Conservation (phyloP, 2,113 vertebrate genomes). For the Chloropsis cyanopogon region DNA sequence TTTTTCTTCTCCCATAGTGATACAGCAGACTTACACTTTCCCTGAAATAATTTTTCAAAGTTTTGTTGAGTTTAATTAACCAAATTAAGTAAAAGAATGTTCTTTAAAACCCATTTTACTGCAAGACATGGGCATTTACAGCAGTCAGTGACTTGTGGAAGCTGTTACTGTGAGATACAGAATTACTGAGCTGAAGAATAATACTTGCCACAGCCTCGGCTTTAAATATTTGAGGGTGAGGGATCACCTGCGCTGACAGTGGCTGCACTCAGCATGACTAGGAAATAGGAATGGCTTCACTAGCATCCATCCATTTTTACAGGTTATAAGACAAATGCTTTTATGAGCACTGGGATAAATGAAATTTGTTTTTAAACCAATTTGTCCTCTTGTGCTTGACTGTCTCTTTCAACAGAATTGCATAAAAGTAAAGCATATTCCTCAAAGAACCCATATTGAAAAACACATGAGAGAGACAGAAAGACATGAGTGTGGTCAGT, state of each 20-base stretch:
- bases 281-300: slow-evolving; percentile 21
- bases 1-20: neutral
- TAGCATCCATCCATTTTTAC: neutral
- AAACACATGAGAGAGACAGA: neutral
- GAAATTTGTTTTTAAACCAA: slow-evolving; percentile 6
- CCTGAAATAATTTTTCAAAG: neutral
- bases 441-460: neutral
- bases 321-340: slow-evolving; percentile 10
- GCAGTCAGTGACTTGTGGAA: neutral
- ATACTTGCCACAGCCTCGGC: neutral
- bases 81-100: neutral
- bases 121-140: neutral
- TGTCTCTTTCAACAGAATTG: slow-evolving; percentile 11
- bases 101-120: neutral
- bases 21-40: neutral
- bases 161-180: slow-evolving; percentile 28
- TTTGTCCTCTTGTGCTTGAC: slow-evolving; percentile 8
- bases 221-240: slow-evolving; percentile 35
- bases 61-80: slow-evolving; percentile 24
- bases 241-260: neutral
- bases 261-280: neutral
- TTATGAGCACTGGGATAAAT: slow-evolving; percentile 5
- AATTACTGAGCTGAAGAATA: slow-evolving; percentile 23
- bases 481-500: neutral
- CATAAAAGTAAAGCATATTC: neutral